Percentiles rank a stretch among this genome's conserved stretches.
phyloP scores from a whole-genome alignment of 2,888 invertebrate species.

The Nymphalis polychloros region DNA sequence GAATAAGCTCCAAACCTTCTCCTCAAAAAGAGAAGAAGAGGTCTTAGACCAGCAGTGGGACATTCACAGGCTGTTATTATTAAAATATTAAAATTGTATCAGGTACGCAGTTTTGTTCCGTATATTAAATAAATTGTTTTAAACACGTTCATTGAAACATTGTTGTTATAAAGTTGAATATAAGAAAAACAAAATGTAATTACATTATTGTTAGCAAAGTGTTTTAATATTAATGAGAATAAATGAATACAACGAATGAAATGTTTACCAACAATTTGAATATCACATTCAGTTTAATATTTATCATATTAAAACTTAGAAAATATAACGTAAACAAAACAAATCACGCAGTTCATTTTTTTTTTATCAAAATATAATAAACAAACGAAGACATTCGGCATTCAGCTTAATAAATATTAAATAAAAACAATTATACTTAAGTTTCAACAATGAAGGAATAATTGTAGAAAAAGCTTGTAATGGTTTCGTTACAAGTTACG shows the following conservation, averaged over 20 bases:
- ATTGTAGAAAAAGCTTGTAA: too few species aligned
- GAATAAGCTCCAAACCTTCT: too few species aligned
- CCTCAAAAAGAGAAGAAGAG: too few species aligned
- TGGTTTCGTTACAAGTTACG: too few species aligned
- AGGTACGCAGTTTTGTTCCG: too few species aligned
- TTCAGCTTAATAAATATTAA: too few species aligned
- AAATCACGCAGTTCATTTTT: background rate
- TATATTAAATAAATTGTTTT: background rate
- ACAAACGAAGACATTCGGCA: background rate
- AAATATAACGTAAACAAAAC: background rate
- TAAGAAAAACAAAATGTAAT: background rate
- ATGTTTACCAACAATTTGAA: slow-evolving; percentile 5
- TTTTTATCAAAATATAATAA: background rate
- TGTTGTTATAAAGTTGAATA: background rate
- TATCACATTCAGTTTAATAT: background rate
- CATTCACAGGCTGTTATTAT: too few species aligned
- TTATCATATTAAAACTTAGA: background rate
- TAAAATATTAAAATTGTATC: too few species aligned
- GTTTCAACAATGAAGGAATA: too few species aligned
- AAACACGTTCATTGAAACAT: background rate
- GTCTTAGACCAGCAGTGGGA: too few species aligned
- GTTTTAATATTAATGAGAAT: background rate
- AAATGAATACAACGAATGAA: background rate
- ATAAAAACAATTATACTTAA: too few species aligned
- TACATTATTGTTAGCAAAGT: background rate